Base-by-base conservation (phyloP, 2,113 vertebrate species). In the Sigmodon hispidus region DNA sequence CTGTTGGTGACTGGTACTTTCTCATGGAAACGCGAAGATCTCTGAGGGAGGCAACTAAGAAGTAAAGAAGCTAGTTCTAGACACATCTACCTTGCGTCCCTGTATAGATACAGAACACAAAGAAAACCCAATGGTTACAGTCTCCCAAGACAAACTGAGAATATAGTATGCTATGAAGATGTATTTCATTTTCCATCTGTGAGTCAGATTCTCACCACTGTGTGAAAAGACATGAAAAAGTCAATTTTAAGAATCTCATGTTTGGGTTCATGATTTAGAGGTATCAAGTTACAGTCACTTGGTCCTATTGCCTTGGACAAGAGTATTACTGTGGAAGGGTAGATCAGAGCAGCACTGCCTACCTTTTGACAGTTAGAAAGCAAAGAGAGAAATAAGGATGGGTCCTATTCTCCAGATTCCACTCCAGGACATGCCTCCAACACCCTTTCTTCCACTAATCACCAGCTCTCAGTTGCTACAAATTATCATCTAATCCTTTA, bases 21-120 rank as follows among this genome's bases (percentile, higher is more conserved):
- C 57, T 59, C 94, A 29, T 34, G 45, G 7, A 73, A 84, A 83
- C 69, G 55, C 61, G 57, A 45, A 52, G 48, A 36, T 17, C 17
- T 17, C 16, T 4, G 59, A 55, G 80, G 24, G 34, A 75, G n/a
- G 61, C 69, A 5, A 65, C 15, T 5, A 69, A 69, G 17, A 72
- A 19, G 7, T 34, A 81, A 75, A 86, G 7, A 0, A 48, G 5
- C 10, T 17, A 2, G 57, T n/a, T 69, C 40, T 72, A 88, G 85
- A 91, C 52, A 89, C 85, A 31, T 81, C 52, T 85, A 48, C 72
- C 52, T n/a, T 61, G 40, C 63, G 61, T 89, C n/a, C 29, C 65
- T 31, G 43, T 31, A 4, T 26, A 92, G 40, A 45, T 0, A 79
- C 24, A 59, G 36, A 52, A 80, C 70, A 48, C 29, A 45, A 26